These are phyloP conservation scores for Campylomormyrus tamandua DNA, from an alignment of 2,113 vertebrate species.

Conservation along the genomic window DNA sequence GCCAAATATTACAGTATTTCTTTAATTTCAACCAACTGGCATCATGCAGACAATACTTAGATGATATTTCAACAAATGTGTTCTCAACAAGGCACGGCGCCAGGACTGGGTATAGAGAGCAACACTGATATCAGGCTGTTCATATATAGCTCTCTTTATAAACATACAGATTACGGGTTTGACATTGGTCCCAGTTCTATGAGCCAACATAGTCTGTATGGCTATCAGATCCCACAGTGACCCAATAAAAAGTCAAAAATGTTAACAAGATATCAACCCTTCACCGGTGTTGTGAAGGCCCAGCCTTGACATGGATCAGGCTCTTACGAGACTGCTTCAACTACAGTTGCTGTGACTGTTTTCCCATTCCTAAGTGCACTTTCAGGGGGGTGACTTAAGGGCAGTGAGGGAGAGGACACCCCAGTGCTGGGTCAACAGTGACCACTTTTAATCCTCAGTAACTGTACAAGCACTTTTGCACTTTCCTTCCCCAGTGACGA, in stretches of 20 bases:
- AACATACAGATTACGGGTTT: not conserved
- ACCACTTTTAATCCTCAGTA: not conserved
- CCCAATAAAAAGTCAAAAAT: not conserved
- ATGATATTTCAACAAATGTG: slow-evolving; percentile 5
- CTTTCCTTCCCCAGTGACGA: not conserved
- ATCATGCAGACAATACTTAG: not conserved
- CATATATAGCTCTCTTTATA: not conserved
- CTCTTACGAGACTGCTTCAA: not conserved
- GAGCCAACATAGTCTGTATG: not conserved
- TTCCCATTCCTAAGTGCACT: not conserved
- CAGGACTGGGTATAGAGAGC: not conserved
- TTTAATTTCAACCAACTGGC: not conserved
- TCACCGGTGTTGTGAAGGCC: not conserved
- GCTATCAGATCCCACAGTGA: not conserved
- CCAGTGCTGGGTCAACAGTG: not conserved
- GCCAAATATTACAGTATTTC: not conserved
- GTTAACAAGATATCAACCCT: not conserved
- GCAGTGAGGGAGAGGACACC: not conserved
- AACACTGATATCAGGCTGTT: not conserved
- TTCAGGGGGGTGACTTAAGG: not conserved
- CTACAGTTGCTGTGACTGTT: not conserved
- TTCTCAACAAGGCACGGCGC: not conserved
- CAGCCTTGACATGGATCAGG: not conserved
- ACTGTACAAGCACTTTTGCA: not conserved
- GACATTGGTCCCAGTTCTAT: not conserved